Percentiles rank a stretch among this genome's conserved stretches.
Evolutionary conservation across 2,888 invertebrate species (phyloP).

Genomic region (Lithosia quadra): DNA sequence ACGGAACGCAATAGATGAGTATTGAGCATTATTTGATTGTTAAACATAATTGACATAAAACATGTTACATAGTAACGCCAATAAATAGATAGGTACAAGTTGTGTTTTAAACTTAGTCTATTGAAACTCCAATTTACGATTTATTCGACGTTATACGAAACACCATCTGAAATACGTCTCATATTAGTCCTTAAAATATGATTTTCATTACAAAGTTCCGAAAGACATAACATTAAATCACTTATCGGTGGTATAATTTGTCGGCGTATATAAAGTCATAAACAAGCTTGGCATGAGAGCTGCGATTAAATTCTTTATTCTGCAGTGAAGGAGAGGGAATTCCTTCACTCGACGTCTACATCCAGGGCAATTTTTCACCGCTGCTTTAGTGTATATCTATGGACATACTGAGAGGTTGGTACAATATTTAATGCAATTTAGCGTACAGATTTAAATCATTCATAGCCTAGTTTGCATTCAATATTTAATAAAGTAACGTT

Average conservation of each 20-base stretch:
- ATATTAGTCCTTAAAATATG: slow-evolving; percentile 24
- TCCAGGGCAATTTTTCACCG: slow-evolving; percentile 76
- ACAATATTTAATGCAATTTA: slow-evolving; percentile 55
- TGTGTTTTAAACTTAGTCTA: not conserved
- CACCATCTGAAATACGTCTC: not conserved
- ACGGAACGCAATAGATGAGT: too few relatives aligned
- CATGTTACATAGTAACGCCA: not conserved
- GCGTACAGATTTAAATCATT: not conserved
- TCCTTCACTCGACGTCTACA: slow-evolving; percentile 72
- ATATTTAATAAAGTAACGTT: not conserved
- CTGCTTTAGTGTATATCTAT: slow-evolving; percentile 48
- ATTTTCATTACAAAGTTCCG: slow-evolving; percentile 35
- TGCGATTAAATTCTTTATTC: slow-evolving; percentile 75
- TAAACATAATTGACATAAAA: not conserved
- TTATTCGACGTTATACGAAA: not conserved
- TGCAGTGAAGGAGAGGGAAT: slow-evolving; percentile 60
- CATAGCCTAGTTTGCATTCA: not conserved
- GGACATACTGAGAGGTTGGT: slow-evolving; percentile 46
- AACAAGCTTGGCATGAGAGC: slow-evolving; percentile 66
- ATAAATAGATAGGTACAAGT: not conserved
- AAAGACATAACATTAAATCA: slow-evolving; percentile 31
- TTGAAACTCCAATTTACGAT: not conserved
- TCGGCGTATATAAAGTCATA: slow-evolving; percentile 64
- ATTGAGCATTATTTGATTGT: too few relatives aligned
- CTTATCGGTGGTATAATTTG: slow-evolving; percentile 48